phyloP scores from a whole-genome alignment of 2,797 vertebrate genomes.

The Alfaro cultratus region DNA sequence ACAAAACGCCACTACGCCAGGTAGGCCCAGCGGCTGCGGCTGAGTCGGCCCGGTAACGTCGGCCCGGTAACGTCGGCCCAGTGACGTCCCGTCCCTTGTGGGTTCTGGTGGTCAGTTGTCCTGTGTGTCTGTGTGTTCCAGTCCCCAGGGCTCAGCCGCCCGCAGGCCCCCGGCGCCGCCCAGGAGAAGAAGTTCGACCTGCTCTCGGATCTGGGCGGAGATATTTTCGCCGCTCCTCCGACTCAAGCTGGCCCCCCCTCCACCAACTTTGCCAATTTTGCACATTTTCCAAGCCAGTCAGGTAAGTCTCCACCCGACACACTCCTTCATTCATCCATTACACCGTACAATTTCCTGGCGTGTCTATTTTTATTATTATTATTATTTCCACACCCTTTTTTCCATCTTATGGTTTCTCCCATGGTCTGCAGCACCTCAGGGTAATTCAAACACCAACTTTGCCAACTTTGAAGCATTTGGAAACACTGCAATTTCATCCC shows the following conservation, averaged over 20 bases:
- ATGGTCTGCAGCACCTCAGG: slow-evolving; percentile 89
- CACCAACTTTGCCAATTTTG: slow-evolving; percentile 98
- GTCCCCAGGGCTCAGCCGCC: slow-evolving; percentile 90
- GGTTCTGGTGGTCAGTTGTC: not conserved
- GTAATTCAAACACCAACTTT: slow-evolving; percentile 95
- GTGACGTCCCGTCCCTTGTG: not conserved
- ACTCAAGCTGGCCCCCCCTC: slow-evolving; percentile 83
- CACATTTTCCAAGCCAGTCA: slow-evolving; percentile 96
- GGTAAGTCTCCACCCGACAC: slow-evolving; percentile 74
- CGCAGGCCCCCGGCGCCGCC: slow-evolving; percentile 80
- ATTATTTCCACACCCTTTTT: slow-evolving; percentile 77
- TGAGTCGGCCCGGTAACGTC: no score
- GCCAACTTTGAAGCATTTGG: slow-evolving; percentile 99
- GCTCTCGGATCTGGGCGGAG: slow-evolving; percentile 94
- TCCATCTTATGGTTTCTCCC: slow-evolving; percentile 66
- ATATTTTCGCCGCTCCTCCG: slow-evolving; percentile 92
- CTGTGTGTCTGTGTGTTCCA: slow-evolving; percentile 44
- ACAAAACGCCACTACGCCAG: slow-evolving; percentile 93
- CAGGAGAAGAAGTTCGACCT: slow-evolving; percentile 98
- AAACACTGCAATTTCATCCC: slow-evolving; percentile 93
- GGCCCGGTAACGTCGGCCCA: no score
- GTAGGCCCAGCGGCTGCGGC: slow-evolving; percentile 62
- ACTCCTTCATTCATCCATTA: slow-evolving; percentile 26
- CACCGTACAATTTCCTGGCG: slow-evolving; percentile 34
- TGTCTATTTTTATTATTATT: slow-evolving; percentile 22